Evolutionary conservation across 2,113 vertebrate species (phyloP).

Genomic region (Etheostoma cragini): DNA sequence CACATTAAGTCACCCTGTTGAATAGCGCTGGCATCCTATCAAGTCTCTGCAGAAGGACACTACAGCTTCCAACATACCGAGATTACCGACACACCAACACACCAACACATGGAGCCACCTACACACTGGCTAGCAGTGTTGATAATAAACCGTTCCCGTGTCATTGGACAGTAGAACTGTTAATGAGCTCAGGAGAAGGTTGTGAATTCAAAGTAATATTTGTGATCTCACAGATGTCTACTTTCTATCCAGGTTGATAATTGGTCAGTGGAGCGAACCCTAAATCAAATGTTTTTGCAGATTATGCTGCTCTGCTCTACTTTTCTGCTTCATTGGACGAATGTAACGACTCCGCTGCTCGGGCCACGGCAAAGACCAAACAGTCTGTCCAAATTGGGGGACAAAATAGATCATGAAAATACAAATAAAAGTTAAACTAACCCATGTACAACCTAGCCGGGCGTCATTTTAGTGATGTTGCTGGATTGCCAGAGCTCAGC

Average conservation of each 20-base stretch:
- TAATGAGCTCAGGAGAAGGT: no score
- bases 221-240: background rate
- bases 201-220: background rate
- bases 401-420: background rate
- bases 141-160: no score
- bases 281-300: background rate
- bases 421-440: background rate
- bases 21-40: no score
- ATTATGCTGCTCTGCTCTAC: background rate
- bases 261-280: background rate
- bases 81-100: no score
- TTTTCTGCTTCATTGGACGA: background rate
- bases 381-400: background rate
- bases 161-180: background rate
- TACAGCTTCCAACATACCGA: no score
- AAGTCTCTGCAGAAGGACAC: no score
- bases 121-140: no score
- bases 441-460: background rate
- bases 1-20: no score
- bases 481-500: no score
- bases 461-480: background rate
- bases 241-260: background rate
- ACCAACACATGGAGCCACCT: no score
- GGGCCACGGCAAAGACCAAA: background rate
- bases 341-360: background rate